A percentile compares a stretch with the other conserved stretches of the same genome.
Evolutionary conservation across 2,797 vertebrate species (phyloP).

Genomic region (Sarcoramphus papa): DNA sequence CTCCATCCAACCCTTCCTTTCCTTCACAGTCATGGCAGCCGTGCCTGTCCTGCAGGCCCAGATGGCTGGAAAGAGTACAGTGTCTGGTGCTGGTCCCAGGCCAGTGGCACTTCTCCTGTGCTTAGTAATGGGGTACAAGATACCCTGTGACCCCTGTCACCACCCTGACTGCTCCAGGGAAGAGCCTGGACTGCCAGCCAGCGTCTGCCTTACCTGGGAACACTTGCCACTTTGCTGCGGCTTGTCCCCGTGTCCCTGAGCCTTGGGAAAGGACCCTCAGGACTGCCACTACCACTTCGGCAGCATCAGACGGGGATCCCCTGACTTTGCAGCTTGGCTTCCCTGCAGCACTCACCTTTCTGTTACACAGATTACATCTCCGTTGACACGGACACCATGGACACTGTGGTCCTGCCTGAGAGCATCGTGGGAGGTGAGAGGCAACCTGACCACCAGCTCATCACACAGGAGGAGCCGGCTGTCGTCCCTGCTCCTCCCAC

Average conservation of each 20-base stretch:
- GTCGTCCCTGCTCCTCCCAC: neutral
- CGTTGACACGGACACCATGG: neutral
- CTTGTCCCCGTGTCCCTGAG: neutral
- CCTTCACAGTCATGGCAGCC: neutral
- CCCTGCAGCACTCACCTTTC: neutral
- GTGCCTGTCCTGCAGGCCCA: neutral
- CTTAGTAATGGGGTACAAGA: neutral
- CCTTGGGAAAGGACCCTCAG: neutral
- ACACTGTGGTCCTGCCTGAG: slow-evolving; percentile 3
- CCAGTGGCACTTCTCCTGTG: neutral
- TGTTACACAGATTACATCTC: slow-evolving; percentile 1
- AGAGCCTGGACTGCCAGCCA: neutral
- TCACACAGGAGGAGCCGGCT: neutral
- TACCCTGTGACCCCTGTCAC: neutral
- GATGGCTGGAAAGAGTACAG: neutral
- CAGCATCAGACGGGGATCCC: neutral
- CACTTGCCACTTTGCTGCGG: neutral
- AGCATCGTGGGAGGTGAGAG: neutral
- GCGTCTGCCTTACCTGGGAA: neutral
- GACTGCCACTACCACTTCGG: neutral
- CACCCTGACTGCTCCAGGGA: neutral
- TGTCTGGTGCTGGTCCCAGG: neutral
- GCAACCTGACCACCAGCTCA: neutral
- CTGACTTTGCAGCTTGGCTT: neutral
- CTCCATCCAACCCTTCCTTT: neutral